phyloP scores from a whole-genome alignment of 2,888 invertebrate species.

The Pardosa pseudoannulata region DNA sequence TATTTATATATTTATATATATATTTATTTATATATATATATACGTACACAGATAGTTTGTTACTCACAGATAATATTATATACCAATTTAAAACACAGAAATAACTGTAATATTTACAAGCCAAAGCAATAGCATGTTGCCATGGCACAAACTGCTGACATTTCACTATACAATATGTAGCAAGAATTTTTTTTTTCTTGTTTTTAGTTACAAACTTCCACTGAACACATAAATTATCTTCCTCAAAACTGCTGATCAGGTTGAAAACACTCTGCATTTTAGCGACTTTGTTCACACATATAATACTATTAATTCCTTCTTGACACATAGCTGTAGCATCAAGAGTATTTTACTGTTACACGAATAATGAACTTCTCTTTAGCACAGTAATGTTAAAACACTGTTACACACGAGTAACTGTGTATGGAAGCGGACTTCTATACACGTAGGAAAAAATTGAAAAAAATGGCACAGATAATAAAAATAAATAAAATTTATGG shows the following conservation, averaged over 20 bases:
- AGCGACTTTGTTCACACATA: slow-evolving; percentile 63
- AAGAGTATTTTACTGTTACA: background rate
- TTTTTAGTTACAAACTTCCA: slow-evolving; percentile 29
- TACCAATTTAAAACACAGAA: slow-evolving; percentile 68
- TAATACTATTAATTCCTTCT: slow-evolving; percentile 62
- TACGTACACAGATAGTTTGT: slow-evolving; percentile 42
- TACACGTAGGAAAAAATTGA: background rate
- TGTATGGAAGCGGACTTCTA: background rate
- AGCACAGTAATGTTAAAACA: slow-evolving; percentile 9
- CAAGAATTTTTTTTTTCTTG: slow-evolving; percentile 18
- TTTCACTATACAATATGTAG: slow-evolving; percentile 35
- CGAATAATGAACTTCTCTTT: background rate
- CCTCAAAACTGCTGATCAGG: slow-evolving; percentile 19
- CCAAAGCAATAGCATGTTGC: slow-evolving; percentile 16
- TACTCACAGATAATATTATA: slow-evolving; percentile 47
- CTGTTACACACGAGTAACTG: background rate
- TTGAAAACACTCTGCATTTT: slow-evolving; percentile 27
- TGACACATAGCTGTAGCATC: background rate
- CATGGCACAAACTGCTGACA: background rate
- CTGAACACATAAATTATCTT: slow-evolving; percentile 34
- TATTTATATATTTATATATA: slow-evolving; percentile 40
- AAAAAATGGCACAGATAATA: background rate
- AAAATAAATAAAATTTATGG: slow-evolving; percentile 11
- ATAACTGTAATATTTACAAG: slow-evolving; percentile 56
- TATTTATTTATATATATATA: slow-evolving; percentile 43